These are phyloP conservation scores for Sinocyclocheilus rhinocerous DNA, from an alignment of 2,113 vertebrate species.

Conservation along the genomic window DNA sequence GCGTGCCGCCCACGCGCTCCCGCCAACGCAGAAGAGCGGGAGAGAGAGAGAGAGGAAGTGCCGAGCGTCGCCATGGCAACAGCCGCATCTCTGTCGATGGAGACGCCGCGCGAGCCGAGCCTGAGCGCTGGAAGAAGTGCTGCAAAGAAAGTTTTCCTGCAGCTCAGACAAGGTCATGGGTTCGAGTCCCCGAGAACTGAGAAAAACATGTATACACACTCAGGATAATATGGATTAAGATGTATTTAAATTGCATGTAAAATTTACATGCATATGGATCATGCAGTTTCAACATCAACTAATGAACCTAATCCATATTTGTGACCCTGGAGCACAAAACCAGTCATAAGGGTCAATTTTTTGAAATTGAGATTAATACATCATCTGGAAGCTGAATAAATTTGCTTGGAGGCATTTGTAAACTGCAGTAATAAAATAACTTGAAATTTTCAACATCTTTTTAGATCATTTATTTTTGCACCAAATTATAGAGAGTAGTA, in stretches of 20 bases:
- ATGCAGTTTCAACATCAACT: background rate
- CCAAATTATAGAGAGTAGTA: no score
- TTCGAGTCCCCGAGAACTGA: background rate
- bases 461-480: no score
- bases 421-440: no score
- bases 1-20: no score
- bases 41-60: no score
- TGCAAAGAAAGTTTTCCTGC: slow-evolving; percentile 15
- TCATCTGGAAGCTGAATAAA: no score
- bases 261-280: background rate
- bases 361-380: no score
- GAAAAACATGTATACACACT: background rate
- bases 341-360: no score
- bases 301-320: background rate
- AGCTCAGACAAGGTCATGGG: background rate
- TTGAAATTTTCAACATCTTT: no score
- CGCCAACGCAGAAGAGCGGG: no score
- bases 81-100: slow-evolving; percentile 63
- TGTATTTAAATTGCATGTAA: background rate
- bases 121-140: no score
- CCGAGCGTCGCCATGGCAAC: slow-evolving; percentile 63
- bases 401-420: no score
- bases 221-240: background rate
- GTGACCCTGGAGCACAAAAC: background rate
- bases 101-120: slow-evolving; percentile 48